Base-by-base conservation (phyloP, 2,888 invertebrate species). In the Choreutis nemorana region DNA sequence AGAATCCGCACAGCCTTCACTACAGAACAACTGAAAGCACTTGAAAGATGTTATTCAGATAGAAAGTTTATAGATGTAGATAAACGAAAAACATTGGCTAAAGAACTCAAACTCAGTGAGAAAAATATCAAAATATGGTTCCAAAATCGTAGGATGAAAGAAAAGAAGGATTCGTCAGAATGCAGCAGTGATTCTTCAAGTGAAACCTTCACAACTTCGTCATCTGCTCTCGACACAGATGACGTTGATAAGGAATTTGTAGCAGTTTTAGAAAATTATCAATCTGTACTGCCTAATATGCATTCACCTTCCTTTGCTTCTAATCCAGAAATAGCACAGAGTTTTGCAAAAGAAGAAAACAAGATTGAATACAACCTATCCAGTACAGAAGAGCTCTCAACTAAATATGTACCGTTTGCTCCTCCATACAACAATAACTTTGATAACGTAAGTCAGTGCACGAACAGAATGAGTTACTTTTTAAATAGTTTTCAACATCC, bases 41-140 rank as follows among this genome's bases (percentile, higher is more conserved):
- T 92, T 28, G 91, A 92, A 43, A 43, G 11, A 41, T 40, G 2
- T 73, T 48, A 31, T 18, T 33, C 0, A 42, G 82, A 58, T 35
- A 81, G 80, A 33, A 83, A 82, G 35, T 91, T 91, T 53, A 64
- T 91, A 2, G 83, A 85, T 43, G 68, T 86, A 2, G 82, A 85
- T 0, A 63, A 82, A 22, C 78, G 91, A 21, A 84, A 83, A 22
- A 82, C 86, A 40, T 73, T 92, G 52, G 85, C 91, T 0, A 57
- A 80, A 1, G 42, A 59, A 1, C 63, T 91, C 1, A 78, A 77
- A 25, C 72, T 92, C 2, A 80, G 82, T 1, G 90, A 91, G 42
- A 79, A 86, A 30, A 87, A 87, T 51, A 84, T 92, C 31, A 91
- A 91, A 58, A 85, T 91, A 20, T 91, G 91, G 91, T 92, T 91